These are phyloP conservation scores for Stylophora pistillata DNA, from an alignment of 64 coral and sea anemone species.

Conservation along the genomic window DNA sequence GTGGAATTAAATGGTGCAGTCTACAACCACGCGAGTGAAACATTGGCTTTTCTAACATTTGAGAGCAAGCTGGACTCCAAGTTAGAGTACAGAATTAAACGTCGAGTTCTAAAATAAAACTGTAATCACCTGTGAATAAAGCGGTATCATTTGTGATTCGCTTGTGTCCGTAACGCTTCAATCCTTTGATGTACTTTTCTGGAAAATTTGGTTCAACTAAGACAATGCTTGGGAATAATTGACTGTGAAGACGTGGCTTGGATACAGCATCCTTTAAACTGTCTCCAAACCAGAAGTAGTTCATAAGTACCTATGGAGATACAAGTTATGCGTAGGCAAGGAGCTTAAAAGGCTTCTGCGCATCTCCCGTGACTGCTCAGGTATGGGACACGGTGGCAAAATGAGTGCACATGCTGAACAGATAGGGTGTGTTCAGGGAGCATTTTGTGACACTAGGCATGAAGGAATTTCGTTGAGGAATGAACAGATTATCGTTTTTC, in stretches of 20 bases:
- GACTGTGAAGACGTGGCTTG: conserved; percentile 71
- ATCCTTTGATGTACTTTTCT: conserved; percentile 42
- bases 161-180: conserved; percentile 64
- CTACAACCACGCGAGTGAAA: no score
- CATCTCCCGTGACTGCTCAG: not conserved
- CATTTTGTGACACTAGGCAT: no score
- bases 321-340: not conserved
- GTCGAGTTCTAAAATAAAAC: not conserved
- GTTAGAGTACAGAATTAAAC: no score
- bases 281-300: conserved; percentile 88
- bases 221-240: conserved; percentile 82
- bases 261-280: conserved; percentile 74
- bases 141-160: conserved; percentile 78
- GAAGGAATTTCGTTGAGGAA: no score
- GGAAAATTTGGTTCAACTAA: conserved; percentile 82
- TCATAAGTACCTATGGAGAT: conserved; percentile 76
- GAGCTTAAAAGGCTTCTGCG: not conserved
- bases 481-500: no score
- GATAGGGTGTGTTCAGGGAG: no score
- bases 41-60: no score
- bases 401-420: no score
- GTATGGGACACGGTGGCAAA: no score
- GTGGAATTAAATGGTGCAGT: no score
- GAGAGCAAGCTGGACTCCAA: no score
- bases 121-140: conserved; percentile 73